Base-by-base conservation (phyloP, 2,888 invertebrate genomes). In the Morpho deidamia region DNA sequence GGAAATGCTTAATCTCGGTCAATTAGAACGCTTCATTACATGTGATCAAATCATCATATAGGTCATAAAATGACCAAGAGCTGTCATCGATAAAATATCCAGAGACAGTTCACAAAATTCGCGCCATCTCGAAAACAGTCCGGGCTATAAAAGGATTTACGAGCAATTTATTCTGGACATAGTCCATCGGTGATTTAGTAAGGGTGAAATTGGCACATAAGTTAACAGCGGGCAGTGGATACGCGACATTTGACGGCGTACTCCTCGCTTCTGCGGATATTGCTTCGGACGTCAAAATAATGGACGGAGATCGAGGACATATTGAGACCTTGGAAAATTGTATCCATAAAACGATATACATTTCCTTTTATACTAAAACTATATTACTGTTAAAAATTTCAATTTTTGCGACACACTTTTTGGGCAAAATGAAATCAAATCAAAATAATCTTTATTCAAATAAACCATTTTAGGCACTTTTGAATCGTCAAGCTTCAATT, bases 181-280 rank as follows among this genome's bases (percentile, higher is more conserved):
- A 63, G 70, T 74, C 74, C 74, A 75, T 75, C 59, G 72, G 73
- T 78, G 80, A 81, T 78, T 74, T 76, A 80, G 70, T 76, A 62
- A 59, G 57, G 57, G 51, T 66, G 67, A 78, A 74, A 81, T 82
- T 80, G 80, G 74, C 70, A 68, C 74, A 76, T 79, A 78, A 70
- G 76, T 81, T 74, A 78, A 68, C 66, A 53, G 51, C 57, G 64
- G 58, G 68, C 74, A 71, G 64, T 74, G 74, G 73, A 70, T 68
- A 49, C 32, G 50, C 11, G 43, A 48, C 63, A 62, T 59, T 55
- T 61, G 55, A 55, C 50, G 56, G 52, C 53, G 41, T 56, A 52
- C 55, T 53, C 35, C 52, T 46, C 41, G 34, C 41, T 42, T 37
- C 35, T n/a, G 47, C 39, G 23, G 44, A 48, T 56, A 56, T 53